Evolutionary conservation across 2,797 vertebrate genomes (phyloP).

Genomic region (Sebastes oblongus): DNA sequence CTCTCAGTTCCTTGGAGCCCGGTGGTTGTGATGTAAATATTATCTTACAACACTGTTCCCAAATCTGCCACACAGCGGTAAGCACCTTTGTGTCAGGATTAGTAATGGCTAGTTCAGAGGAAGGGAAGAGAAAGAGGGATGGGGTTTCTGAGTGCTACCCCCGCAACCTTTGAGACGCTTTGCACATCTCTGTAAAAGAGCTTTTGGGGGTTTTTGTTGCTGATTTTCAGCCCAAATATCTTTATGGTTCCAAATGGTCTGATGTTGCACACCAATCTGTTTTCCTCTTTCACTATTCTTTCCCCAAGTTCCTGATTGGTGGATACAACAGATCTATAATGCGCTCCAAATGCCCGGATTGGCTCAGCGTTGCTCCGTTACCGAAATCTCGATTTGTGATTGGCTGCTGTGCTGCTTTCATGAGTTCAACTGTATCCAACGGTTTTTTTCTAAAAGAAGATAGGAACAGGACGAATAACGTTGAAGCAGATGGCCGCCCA

Average conservation of each 20-base stretch:
- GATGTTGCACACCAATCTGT: constrained; percentile 7
- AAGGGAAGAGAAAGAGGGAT: constrained; percentile 31
- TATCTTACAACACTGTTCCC: constrained; percentile 69
- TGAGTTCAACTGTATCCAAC: constrained; percentile 55
- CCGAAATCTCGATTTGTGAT: constrained; percentile 31
- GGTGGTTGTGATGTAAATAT: constrained; percentile 82
- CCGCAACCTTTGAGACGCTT: constrained; percentile 43
- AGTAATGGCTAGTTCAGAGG: constrained; percentile 67
- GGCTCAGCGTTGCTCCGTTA: constrained; percentile 18
- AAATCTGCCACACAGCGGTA: constrained; percentile 73
- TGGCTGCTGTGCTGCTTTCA: constrained; percentile 31
- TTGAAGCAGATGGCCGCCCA: background rate
- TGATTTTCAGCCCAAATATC: constrained; percentile 37
- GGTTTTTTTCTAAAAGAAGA: constrained; percentile 41
- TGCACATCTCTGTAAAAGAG: constrained; percentile 48
- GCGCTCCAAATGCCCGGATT: constrained; percentile 33
- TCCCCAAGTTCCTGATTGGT: constrained; percentile 33
- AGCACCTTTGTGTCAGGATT: constrained; percentile 80
- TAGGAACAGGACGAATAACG: constrained; percentile 7
- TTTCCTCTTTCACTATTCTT: constrained; percentile 28
- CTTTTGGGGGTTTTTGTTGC: constrained; percentile 36
- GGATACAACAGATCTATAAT: background rate
- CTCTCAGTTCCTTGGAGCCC: constrained; percentile 27
- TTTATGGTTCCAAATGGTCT: constrained; percentile 21
- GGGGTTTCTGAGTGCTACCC: constrained; percentile 39